Base-by-base conservation (phyloP, 37 sponge, comb jelly and placozoan genomes). In the Beroe ovata region DNA sequence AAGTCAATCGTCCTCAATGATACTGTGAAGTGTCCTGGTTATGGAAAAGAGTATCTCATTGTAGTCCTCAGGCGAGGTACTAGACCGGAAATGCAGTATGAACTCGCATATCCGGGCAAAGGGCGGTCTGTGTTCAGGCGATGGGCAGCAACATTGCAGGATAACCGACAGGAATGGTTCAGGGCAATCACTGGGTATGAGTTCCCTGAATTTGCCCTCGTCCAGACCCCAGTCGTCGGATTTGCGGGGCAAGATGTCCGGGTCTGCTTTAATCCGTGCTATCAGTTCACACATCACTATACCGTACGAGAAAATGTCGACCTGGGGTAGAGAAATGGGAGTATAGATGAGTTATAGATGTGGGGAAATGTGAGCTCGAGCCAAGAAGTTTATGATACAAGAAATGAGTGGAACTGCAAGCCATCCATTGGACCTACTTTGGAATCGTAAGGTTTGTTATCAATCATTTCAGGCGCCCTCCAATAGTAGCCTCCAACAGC, bases 191-290 rank as follows among this genome's bases (percentile, higher is more conserved):
- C 1, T 8, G 19, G 71, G 71, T 11, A 35, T 25, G 1, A 69
- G 71, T 4, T 29, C 8, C 20, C 71, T 29, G 71, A 35, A 36
- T 6, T 16, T 34, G 36, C 4, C 25, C 38, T 69, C 71, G 37
- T 69, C 38, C 18, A 69, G 26, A 1, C 71, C 71, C 71, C 71
- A 69, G 71, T 69, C 71, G 32, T 8, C 4, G 6, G 25, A 19
- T 19, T 29, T 69, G 36, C 71, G 71, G 25, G 38, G 36, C 4
- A 69, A 20, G 28, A 26, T 26, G 38, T 69, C 71, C 4, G 71
- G 71, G 25, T 69, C 71, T 34, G 71, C 38, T 69, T 69, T 69
- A 25, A 69, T 69, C 32, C 71, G 71, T 8, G 71, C 71, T 69
- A 20, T 69, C 38, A 69, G 38, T 38, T 69, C 71, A 29, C 71